Conservation (phyloP, 2,888 invertebrate species). For the Hololepta plana region DNA sequence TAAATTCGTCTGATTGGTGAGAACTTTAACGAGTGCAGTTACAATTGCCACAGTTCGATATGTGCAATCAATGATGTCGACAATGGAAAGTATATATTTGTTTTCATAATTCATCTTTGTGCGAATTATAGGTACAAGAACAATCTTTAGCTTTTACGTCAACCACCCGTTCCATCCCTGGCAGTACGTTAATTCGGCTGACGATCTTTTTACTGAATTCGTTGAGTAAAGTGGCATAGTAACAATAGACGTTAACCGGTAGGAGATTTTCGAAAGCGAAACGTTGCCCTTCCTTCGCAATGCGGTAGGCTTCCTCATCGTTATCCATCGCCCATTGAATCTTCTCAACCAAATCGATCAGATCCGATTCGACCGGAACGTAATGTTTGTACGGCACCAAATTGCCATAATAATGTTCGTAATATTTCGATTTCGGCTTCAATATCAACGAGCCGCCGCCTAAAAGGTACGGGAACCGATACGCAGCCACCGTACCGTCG, state of each 20-base stretch:
- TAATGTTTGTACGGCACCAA: constrained; percentile 64
- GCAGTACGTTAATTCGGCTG: constrained; percentile 34
- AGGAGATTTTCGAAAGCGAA: constrained; percentile 63
- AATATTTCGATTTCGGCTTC: constrained; percentile 86
- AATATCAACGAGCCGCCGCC: constrained; percentile 75
- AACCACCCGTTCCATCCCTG: constrained; percentile 43
- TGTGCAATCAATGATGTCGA: background rate
- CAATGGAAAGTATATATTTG: constrained; percentile 1
- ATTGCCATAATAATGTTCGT: constrained; percentile 81
- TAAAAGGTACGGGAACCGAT: constrained; percentile 80
- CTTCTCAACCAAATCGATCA: constrained; percentile 63
- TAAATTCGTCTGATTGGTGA: background rate
- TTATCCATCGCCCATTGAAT: constrained; percentile 60
- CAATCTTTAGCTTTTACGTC: constrained; percentile 28
- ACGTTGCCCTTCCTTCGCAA: constrained; percentile 44
- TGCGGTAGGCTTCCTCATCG: constrained; percentile 45
- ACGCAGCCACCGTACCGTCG: constrained; percentile 94
- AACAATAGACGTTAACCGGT: constrained; percentile 75
- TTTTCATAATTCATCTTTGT: constrained; percentile 28
- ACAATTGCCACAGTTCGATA: background rate
- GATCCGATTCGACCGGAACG: constrained; percentile 60
- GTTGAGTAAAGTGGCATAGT: constrained; percentile 59
- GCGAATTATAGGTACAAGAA: constrained; percentile 14
- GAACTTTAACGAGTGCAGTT: background rate
- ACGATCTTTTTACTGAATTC: constrained; percentile 55